phyloP scores from a whole-genome alignment of 2,888 invertebrate genomes.

The Calephelis perditalis region DNA sequence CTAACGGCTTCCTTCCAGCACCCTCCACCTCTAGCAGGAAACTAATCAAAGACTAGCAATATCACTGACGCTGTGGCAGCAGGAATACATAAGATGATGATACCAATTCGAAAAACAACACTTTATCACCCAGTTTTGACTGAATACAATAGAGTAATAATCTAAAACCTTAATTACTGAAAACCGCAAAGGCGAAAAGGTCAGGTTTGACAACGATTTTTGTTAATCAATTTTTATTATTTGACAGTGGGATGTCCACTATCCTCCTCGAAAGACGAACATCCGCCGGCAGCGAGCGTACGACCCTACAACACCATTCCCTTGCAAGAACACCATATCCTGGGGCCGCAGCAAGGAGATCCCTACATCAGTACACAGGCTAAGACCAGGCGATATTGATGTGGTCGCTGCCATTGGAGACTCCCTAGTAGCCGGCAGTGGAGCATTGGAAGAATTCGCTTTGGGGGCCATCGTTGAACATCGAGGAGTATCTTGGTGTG shows the following conservation, averaged over 20 bases:
- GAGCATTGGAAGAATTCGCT: constrained; percentile 84
- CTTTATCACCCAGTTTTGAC: too few relatives aligned
- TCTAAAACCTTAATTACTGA: too few relatives aligned
- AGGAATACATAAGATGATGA: too few relatives aligned
- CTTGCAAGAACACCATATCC: constrained; percentile 68
- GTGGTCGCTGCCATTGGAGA: constrained; percentile 86
- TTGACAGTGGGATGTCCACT: constrained; percentile 61
- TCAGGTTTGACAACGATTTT: too few relatives aligned
- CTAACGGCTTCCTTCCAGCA: too few relatives aligned
- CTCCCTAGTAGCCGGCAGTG: constrained; percentile 84
- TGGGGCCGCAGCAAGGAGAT: constrained; percentile 56
- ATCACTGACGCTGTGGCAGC: too few relatives aligned
- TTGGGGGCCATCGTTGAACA: constrained; percentile 86
- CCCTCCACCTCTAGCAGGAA: too few relatives aligned
- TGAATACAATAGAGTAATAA: too few relatives aligned
- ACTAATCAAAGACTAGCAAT: too few relatives aligned
- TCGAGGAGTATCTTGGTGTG: constrained; percentile 86
- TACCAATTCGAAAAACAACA: too few relatives aligned
- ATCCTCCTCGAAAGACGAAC: constrained; percentile 61
- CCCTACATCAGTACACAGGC: constrained; percentile 82
- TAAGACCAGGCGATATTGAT: constrained; percentile 83
- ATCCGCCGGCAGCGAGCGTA: constrained; percentile 74
- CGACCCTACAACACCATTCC: constrained; percentile 74
- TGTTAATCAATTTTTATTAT: background rate
- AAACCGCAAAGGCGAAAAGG: too few relatives aligned